Evolutionary conservation across 1,140 invertebrate species (phyloP).

Genomic region (Mactra quadrangularis): DNA sequence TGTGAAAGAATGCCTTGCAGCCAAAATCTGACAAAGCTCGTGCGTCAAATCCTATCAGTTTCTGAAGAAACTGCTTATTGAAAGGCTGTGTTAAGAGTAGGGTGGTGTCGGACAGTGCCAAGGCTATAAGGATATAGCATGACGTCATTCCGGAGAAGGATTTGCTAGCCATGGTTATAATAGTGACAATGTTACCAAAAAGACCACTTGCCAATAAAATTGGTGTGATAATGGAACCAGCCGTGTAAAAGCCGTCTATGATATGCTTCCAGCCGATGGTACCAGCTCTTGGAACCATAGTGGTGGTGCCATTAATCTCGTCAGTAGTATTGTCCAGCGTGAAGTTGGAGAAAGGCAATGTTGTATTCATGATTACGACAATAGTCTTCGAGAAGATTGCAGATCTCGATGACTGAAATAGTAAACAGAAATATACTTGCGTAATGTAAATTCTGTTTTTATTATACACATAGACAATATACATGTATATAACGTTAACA

Average conservation of each 20-base stretch:
- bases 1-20: slow-evolving; percentile 64
- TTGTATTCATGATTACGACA: too few species aligned
- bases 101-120: slow-evolving; percentile 59
- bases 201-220: slow-evolving; percentile 19
- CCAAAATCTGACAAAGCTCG: slow-evolving; percentile 46
- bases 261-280: too few species aligned
- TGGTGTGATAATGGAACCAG: slow-evolving; percentile 11
- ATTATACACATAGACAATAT: too few species aligned
- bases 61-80: slow-evolving; percentile 56
- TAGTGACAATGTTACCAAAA: slow-evolving; percentile 35
- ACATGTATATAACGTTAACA: too few species aligned
- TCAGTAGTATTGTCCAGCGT: too few species aligned
- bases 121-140: slow-evolving; percentile 45
- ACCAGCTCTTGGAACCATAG: too few species aligned
- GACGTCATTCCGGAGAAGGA: slow-evolving; percentile 32
- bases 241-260: not conserved
- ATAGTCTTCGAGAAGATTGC: too few species aligned
- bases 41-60: slow-evolving; percentile 60
- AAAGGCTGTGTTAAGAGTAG: slow-evolving; percentile 55
- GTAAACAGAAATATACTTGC: too few species aligned
- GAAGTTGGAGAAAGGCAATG: too few species aligned
- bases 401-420: too few species aligned
- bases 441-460: too few species aligned
- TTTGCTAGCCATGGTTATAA: slow-evolving; percentile 27
- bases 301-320: too few species aligned